Percentiles rank a stretch among this genome's conserved stretches.
Conservation (phyloP, 2,888 invertebrate species). For the Quadroppia sp. region DNA sequence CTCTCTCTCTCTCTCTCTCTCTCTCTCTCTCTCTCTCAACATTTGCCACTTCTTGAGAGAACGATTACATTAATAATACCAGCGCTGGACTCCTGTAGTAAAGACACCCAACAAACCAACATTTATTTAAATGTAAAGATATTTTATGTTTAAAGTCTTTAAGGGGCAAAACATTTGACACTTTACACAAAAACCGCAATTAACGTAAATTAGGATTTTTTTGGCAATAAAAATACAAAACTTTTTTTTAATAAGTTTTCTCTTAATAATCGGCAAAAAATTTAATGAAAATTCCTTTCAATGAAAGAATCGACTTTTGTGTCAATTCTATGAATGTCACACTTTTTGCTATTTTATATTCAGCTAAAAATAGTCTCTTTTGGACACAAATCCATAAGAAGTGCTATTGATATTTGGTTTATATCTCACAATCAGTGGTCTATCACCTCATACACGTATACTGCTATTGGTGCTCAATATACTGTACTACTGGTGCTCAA, state of each 20-base stretch:
- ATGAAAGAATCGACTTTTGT: neutral
- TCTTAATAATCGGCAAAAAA: no score
- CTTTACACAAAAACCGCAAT: neutral
- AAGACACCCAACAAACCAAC: slow-evolving; percentile 18
- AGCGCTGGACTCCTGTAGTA: neutral
- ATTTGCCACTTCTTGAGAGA: slow-evolving; percentile 12
- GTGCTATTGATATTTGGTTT: slow-evolving; percentile 8
- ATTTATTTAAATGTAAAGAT: slow-evolving; percentile 23
- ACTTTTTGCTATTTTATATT: neutral
- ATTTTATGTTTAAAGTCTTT: neutral
- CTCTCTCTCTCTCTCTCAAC: neutral
- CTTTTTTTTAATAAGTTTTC: neutral
- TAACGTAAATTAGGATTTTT: slow-evolving; percentile 1
- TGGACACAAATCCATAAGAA: neutral
- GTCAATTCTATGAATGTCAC: neutral
- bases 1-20: neutral
- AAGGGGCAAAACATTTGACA: neutral
- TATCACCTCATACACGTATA: neutral
- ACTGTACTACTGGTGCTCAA: neutral
- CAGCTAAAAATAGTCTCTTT: neutral
- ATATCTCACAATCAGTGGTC: neutral
- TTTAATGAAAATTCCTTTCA: no score
- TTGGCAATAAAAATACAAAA: no score
- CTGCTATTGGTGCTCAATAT: no score
- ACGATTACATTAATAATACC: neutral